These are phyloP conservation scores for Drosophila teissieri DNA, from an alignment of 1,140 invertebrate genomes.

Conservation along the genomic window DNA sequence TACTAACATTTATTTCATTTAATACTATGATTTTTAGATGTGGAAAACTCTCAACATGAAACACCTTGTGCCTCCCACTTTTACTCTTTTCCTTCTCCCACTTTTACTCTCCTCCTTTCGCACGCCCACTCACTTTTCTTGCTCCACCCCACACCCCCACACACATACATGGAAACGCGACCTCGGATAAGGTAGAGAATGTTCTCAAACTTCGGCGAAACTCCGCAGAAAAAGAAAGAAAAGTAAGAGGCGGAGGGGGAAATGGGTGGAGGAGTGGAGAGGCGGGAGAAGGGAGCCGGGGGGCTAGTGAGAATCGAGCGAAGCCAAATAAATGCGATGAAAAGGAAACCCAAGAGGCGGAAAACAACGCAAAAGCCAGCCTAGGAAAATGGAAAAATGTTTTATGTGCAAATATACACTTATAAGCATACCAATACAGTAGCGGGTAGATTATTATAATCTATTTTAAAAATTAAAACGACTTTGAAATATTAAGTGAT, in stretches of 20 bases:
- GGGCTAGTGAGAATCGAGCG: constrained; percentile 24
- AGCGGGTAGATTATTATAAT: not conserved
- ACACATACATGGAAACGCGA: constrained; percentile 38
- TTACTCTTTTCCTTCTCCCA: constrained; percentile 15
- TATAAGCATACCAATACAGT: constrained; percentile 11
- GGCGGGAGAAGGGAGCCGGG: not conserved
- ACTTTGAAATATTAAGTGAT: too few relatives aligned
- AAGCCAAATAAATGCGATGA: constrained; percentile 73
- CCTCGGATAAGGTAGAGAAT: constrained; percentile 68
- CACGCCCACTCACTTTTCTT: not conserved
- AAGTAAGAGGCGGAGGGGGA: not conserved
- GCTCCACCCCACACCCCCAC: not conserved
- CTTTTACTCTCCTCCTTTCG: not conserved
- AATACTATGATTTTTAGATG: not conserved
- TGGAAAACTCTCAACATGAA: constrained; percentile 56
- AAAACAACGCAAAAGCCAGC: constrained; percentile 51
- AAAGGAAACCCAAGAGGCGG: constrained; percentile 65
- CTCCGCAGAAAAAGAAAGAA: constrained; percentile 20
- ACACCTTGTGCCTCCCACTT: constrained; percentile 65
- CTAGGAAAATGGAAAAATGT: constrained; percentile 65
- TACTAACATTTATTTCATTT: too few relatives aligned
- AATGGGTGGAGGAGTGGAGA: not conserved
- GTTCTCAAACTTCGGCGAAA: constrained; percentile 51
- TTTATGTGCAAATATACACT: constrained; percentile 26
- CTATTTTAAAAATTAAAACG: too few relatives aligned